Base-by-base conservation (phyloP, 1,140 invertebrate species). In the Steinernema khuongi region DNA sequence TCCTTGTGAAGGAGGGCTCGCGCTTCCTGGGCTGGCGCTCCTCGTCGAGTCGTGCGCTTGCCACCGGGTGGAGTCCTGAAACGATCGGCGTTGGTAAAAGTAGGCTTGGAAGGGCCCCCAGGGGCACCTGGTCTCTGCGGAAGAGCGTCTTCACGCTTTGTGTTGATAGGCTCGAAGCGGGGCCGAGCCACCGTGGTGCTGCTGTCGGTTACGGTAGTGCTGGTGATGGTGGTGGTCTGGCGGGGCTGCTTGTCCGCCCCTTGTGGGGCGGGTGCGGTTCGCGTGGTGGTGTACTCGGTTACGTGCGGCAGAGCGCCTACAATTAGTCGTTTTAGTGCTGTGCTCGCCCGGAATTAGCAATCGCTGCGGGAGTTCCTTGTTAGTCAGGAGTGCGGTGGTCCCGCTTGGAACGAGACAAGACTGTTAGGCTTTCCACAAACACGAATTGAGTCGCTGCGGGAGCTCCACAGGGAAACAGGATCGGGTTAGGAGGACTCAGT, bases 141-240 rank as follows among this genome's bases (percentile, higher is more conserved):
- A 26, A 26, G 4, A 22, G 50, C 26, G 50, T 22, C 22, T 2
- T 60, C 50, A 22, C 50, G 50, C 50, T 60, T 60, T 60, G 50
- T 60, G 50, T 60, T 60, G 50, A 60, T 60, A 14, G 50, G 50
- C 50, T 60, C 50, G 50, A 60, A 60, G 11, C 50, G 50, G 14
- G 50, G 50, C 50, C 50, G 14, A 14, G 50, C 50, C 11, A 60
- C 50, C 50, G 50, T 60, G 26, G 50, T 60, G 4, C 14, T 4
- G 22, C 50, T 60, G 50, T 60, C 50, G 50, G 50, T 60, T 60
- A 60, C 50, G 50, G 50, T 60, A 60, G 50, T 60, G 50, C 50
- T 60, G 26, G 50, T 60, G 50, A 60, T 60, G 19, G 50, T 60
- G 22, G 50, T 60, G 19, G 50, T 60, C 22, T 60, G 50, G 7